Conservation (phyloP, 2,888 invertebrate genomes). For the Plebejus argus region DNA sequence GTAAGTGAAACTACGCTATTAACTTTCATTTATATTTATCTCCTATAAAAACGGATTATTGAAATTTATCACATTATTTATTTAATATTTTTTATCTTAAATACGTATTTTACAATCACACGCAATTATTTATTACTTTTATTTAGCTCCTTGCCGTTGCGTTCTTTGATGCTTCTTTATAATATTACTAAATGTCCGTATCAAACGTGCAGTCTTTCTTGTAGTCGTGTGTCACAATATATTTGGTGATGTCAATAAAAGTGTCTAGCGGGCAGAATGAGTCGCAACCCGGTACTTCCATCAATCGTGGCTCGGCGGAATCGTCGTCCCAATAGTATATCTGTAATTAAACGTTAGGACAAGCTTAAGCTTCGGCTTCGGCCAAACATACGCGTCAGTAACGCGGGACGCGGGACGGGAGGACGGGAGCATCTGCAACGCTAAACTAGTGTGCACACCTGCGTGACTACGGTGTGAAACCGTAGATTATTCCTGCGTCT, state of each 20-base stretch:
- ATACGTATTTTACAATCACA: background rate
- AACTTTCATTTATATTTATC: constrained; percentile 49
- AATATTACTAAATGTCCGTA: constrained; percentile 48
- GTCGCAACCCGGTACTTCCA: constrained; percentile 79
- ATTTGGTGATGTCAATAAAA: constrained; percentile 71
- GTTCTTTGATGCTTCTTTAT: constrained; percentile 10
- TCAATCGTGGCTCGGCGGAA: constrained; percentile 68
- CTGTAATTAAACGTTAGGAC: constrained; percentile 52
- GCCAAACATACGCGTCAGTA: too few species aligned
- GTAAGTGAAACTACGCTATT: constrained; percentile 63
- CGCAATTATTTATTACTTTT: background rate
- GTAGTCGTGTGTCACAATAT: constrained; percentile 67
- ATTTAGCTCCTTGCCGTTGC: background rate
- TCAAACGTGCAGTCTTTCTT: constrained; percentile 68
- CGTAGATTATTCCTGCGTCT: too few species aligned
- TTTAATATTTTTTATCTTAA: background rate
- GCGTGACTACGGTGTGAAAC: too few species aligned
- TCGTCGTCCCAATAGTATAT: constrained; percentile 79
- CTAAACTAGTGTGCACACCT: too few species aligned
- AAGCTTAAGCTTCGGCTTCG: too few species aligned
- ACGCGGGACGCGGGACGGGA: too few species aligned
- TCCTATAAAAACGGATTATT: constrained; percentile 35
- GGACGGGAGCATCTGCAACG: too few species aligned
- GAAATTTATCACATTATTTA: constrained; percentile 4
- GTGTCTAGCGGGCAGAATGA: constrained; percentile 76